phyloP scores from a whole-genome alignment of 2,113 vertebrate species.

The Carassius auratus region DNA sequence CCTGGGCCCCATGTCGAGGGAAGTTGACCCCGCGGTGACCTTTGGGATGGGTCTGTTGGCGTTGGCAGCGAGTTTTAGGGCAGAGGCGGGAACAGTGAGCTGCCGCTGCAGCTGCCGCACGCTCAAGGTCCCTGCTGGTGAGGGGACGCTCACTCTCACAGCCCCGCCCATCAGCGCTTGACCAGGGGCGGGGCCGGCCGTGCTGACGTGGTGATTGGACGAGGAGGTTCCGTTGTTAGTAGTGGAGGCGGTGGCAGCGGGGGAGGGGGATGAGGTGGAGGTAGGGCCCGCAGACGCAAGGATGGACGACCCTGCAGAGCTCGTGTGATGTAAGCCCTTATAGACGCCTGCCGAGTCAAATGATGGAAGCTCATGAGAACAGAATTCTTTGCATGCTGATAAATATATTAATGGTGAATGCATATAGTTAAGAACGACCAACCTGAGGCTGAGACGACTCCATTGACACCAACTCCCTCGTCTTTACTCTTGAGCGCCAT shows the following conservation, averaged over 20 bases:
- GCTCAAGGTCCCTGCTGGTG: conserved; percentile 81
- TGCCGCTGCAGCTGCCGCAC: conserved; percentile 90
- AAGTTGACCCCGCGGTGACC: conserved; percentile 84
- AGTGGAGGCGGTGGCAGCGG: conserved; percentile 79
- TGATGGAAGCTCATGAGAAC: background rate
- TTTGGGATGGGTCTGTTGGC: conserved; percentile 95
- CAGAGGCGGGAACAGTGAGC: conserved; percentile 91
- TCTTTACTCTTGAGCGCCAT: conserved; percentile 97
- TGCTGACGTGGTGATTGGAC: conserved; percentile 84
- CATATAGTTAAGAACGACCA: background rate
- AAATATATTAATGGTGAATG: background rate
- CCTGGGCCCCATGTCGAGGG: conserved; percentile 92
- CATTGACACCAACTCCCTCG: conserved; percentile 93
- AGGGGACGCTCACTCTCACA: conserved; percentile 87
- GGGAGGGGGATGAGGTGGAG: conserved; percentile 82
- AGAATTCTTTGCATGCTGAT: background rate
- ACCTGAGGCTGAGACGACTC: conserved; percentile 93
- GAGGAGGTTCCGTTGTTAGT: conserved; percentile 88
- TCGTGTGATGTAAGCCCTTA: conserved; percentile 89
- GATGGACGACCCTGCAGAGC: conserved; percentile 64
- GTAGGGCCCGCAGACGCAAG: conserved; percentile 71
- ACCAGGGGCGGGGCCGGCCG: conserved; percentile 87
- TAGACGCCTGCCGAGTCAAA: conserved; percentile 81
- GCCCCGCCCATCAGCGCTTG: conserved; percentile 91
- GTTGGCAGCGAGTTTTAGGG: conserved; percentile 94